A percentile compares a stretch with the other conserved stretches of the same genome.
phyloP scores from a whole-genome alignment of 2,888 invertebrate species.

The Cryptocheilus praepositus region DNA sequence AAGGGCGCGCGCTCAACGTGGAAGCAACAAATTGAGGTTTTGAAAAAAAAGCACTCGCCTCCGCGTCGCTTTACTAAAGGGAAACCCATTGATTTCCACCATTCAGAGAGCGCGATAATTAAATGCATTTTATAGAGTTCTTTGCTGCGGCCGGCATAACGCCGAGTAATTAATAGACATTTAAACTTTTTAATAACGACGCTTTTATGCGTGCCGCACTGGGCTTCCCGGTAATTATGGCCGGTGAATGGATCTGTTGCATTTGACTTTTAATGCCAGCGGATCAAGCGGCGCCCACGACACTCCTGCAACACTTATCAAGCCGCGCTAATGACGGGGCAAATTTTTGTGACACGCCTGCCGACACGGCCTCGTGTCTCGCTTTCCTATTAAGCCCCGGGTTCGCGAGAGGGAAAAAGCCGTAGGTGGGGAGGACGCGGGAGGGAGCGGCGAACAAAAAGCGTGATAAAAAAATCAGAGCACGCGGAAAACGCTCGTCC shows the following conservation, averaged over 20 bases:
- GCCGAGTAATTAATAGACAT: conserved; percentile 70
- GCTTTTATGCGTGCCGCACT: conserved; percentile 63
- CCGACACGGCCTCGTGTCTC: conserved; percentile 6
- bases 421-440: background rate
- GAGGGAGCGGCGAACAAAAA: background rate
- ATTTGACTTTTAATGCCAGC: conserved; percentile 67
- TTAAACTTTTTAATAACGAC: conserved; percentile 72
- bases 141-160: conserved; percentile 58
- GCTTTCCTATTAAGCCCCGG: too few species aligned
- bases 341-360: conserved; percentile 46
- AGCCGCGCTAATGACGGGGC: conserved; percentile 56
- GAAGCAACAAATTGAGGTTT: conserved; percentile 66
- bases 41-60: conserved; percentile 58
- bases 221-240: conserved; percentile 65
- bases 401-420: background rate
- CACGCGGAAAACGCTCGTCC: conserved; percentile 11
- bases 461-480: conserved; percentile 22
- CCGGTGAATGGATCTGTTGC: conserved; percentile 68
- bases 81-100: conserved; percentile 69
- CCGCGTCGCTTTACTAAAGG: conserved; percentile 59
- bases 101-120: conserved; percentile 67
- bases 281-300: conserved; percentile 59
- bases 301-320: conserved; percentile 56
- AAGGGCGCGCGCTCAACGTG: conserved; percentile 28
- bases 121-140: conserved; percentile 67